Base-by-base conservation (phyloP, 2,888 invertebrate species). In the Halictus ligatus region DNA sequence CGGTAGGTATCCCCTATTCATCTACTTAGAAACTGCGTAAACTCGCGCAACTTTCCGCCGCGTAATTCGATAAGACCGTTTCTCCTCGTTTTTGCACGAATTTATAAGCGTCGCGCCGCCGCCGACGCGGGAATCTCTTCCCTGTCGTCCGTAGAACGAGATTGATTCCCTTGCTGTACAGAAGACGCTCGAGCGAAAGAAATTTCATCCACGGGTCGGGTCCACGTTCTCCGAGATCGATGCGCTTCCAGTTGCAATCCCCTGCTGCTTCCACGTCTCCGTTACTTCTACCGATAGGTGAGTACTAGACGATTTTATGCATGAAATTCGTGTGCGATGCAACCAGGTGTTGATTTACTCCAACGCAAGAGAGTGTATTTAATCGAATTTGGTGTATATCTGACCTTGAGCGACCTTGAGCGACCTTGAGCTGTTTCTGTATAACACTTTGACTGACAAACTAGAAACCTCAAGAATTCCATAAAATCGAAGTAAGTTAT, bases 1-100 rank as follows among this genome's bases (percentile, higher is more conserved):
- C 75, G 84, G 83, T 90, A 89, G 21, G 21, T 54, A 54, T 88
- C 89, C 90, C 84, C 88, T 84, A 87, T 90, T 90, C 89, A 84
- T 90, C 90, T 90, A 88, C 90, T 90, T 84, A 85, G 89, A 87
- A 89, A 86, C 81, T 87, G 84, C 85, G 87, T 90, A 87, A 87
- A 90, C 89, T 90, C 86, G 75, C 58, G 43, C 82, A 83, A 80
- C 85, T 85, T 85, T 85, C 76, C 80, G 77, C 73, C 54, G 35
- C 81, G 84, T 78, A 90, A 88, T 86, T 85, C 84, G 86, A 89
- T 84, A 83, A 87, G 87, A 80, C 83, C 73, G 74, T 78, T 86
- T 35, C 29, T 25, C 64, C 64, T 64, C 64, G 64, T 67, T 89
- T 89, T 89, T 90, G 76, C 86, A 58, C 73, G 80, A 84, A 87